A percentile compares a stretch with the other conserved stretches of the same genome.
phyloP scores from a whole-genome alignment of 2,113 vertebrate species.

The Mus musculus region GRCm39 chr2:121676001-121676500 shows the following conservation, averaged over 20 bases:
- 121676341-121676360: neutral
- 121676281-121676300: neutral
- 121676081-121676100: neutral
- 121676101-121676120: too few relatives aligned
- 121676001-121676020: neutral
- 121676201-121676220: neutral
- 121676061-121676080: neutral
- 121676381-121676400: constrained; percentile 43
- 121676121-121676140: neutral
- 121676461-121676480: neutral
- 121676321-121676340: neutral
- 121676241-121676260: neutral
- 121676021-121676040: neutral
- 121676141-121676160: neutral
- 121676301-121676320: neutral
- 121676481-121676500: neutral
- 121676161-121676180: neutral
- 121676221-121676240: neutral
- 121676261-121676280: neutral
- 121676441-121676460: neutral
- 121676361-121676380: constrained; percentile 30
- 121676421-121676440: constrained; percentile 4
- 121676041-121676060: neutral
- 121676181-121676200: neutral
- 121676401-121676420: constrained; percentile 27